Percentiles rank a stretch among this genome's conserved stretches.
Evolutionary conservation across 1,140 invertebrate genomes (phyloP).

Genomic region (Euglossa dilemma): DNA sequence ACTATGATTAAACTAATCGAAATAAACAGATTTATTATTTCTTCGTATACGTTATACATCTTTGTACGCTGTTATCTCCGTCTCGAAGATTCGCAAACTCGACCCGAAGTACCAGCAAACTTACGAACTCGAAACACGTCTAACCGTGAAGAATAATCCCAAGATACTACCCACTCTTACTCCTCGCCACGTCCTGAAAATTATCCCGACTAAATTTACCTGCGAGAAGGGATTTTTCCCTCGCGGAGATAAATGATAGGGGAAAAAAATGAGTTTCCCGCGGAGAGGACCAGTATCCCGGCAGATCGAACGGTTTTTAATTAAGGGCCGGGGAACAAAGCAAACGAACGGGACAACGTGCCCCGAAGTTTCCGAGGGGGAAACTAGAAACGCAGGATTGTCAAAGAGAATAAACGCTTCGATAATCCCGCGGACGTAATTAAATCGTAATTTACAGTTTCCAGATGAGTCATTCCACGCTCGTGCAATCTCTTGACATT

Average conservation of each 20-base stretch:
- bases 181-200: no score
- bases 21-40: no score
- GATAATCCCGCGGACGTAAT: constrained; percentile 8
- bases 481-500: not conserved
- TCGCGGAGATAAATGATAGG: not conserved
- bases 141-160: no score
- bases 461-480: not conserved
- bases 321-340: constrained; percentile 9
- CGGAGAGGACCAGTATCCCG: not conserved
- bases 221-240: not conserved
- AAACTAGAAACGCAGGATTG: not conserved
- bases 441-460: constrained; percentile 1
- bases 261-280: not conserved
- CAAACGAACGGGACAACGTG: constrained; percentile 4
- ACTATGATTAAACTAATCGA: no score
- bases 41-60: no score
- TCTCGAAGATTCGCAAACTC: no score
- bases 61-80: no score
- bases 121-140: no score
- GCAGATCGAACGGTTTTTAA: constrained; percentile 29
- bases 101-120: no score
- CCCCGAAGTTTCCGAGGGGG: not conserved
- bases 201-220: not conserved
- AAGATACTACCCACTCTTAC: no score
- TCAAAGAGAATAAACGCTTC: constrained; percentile 10